Evolutionary conservation across 2,113 vertebrate species (phyloP).

Genomic region (Fulica atra): DNA sequence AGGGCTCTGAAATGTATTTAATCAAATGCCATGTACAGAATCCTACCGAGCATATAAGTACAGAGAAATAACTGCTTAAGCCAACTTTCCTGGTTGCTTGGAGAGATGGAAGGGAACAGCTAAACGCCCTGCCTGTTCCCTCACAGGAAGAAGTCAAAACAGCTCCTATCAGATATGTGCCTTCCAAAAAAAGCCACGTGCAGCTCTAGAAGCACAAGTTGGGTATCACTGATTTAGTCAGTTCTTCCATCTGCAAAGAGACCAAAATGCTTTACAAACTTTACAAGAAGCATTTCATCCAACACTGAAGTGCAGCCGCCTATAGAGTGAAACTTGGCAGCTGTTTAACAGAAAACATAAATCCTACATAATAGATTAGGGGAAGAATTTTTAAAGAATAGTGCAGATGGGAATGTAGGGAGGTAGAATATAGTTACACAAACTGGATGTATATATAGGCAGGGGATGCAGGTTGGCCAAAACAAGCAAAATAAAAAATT

Average conservation of each 20-base stretch:
- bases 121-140: constrained; percentile 62
- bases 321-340: constrained; percentile 54
- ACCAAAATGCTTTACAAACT: constrained; percentile 59
- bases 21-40: constrained; percentile 35
- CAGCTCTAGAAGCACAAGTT: constrained; percentile 43
- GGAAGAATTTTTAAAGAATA: constrained; percentile 59
- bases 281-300: constrained; percentile 53
- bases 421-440: constrained; percentile 38
- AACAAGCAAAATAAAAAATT: neutral
- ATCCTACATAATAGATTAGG: constrained; percentile 60
- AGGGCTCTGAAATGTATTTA: neutral
- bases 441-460: neutral
- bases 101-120: constrained; percentile 53
- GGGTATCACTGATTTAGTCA: constrained; percentile 62
- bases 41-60: neutral
- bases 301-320: constrained; percentile 44
- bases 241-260: constrained; percentile 64
- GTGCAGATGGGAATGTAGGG: constrained; percentile 56
- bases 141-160: constrained; percentile 65
- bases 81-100: constrained; percentile 60
- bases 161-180: constrained; percentile 46
- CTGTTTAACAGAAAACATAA: constrained; percentile 58
- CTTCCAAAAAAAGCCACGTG: constrained; percentile 69
- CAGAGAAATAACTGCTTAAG: constrained; percentile 36
- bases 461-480: constrained; percentile 39